A percentile compares a stretch with the other conserved stretches of the same genome.
These are phyloP conservation scores for Cavia aperea DNA, from an alignment of 2,113 vertebrate species.

Conservation along the genomic window DNA sequence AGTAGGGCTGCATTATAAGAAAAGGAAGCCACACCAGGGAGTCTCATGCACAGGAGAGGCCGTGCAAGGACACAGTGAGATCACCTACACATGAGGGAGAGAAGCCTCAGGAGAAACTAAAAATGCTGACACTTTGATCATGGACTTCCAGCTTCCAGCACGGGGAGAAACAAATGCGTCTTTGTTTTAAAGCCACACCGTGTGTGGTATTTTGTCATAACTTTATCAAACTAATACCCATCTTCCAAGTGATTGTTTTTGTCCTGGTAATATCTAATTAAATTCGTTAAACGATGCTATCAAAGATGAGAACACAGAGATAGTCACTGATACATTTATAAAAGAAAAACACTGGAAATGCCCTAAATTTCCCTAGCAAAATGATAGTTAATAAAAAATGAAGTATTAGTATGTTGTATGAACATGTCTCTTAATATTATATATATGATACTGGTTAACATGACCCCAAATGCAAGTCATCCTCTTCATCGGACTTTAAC, in stretches of 20 bases:
- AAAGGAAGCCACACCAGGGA: background rate
- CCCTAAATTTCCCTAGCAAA: background rate
- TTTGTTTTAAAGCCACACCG: background rate
- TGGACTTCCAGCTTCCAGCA: background rate
- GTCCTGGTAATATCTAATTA: background rate
- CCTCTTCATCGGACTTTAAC: background rate
- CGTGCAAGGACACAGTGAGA: too few relatives aligned
- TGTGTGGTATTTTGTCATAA: background rate
- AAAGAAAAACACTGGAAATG: conserved; percentile 8
- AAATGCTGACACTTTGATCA: background rate
- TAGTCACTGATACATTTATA: background rate
- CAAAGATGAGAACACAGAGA: background rate
- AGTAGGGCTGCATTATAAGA: background rate
- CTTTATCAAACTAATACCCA: background rate
- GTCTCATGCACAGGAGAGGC: background rate
- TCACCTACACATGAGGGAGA: too few relatives aligned
- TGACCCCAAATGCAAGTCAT: background rate
- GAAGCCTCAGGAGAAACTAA: background rate
- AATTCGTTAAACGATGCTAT: background rate
- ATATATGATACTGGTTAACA: background rate
- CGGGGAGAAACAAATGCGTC: background rate
- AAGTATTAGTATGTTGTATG: background rate
- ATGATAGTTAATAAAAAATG: background rate
- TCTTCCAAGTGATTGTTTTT: background rate
- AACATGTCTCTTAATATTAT: background rate